Evolutionary conservation across 30 jellyfish, hydroid and myxozoan species (phyloP).

Genomic region (Mastigias papua): DNA sequence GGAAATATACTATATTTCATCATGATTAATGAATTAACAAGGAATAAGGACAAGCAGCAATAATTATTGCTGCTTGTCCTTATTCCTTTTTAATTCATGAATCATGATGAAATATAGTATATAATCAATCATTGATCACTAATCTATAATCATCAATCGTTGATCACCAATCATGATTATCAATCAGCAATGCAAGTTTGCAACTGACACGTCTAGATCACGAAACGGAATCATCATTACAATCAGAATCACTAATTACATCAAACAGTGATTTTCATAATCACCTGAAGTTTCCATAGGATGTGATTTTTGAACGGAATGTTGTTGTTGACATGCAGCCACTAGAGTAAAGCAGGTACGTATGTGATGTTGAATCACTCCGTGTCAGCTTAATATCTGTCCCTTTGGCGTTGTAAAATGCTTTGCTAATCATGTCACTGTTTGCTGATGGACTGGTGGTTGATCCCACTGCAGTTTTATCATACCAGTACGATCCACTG

Average conservation of each 20-base stretch:
- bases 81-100: neutral
- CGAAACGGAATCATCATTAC: too few relatives aligned
- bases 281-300: constrained; percentile 40
- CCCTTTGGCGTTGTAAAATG: constrained; percentile 4
- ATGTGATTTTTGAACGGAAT: constrained; percentile 9
- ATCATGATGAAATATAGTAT: too few relatives aligned
- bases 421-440: constrained; percentile 28
- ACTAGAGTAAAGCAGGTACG: neutral
- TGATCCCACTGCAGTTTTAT: constrained; percentile 17
- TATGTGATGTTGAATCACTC: constrained; percentile 12
- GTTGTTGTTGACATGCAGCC: constrained; percentile 20
- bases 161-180: neutral
- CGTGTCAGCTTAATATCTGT: constrained; percentile 15
- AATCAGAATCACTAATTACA: too few relatives aligned
- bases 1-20: too few relatives aligned
- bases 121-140: too few relatives aligned
- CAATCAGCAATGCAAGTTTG: too few relatives aligned
- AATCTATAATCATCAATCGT: neutral
- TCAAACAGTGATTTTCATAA: neutral
- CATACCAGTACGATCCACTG: constrained; percentile 58
- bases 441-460: constrained; percentile 43
- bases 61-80: too few relatives aligned
- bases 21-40: too few relatives aligned
- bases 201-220: too few relatives aligned
- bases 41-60: neutral